Evolutionary conservation across 2,888 invertebrate species (phyloP), one percentile per base, ranked within the genome.

Genomic region (Andrena flavipes): DNA sequence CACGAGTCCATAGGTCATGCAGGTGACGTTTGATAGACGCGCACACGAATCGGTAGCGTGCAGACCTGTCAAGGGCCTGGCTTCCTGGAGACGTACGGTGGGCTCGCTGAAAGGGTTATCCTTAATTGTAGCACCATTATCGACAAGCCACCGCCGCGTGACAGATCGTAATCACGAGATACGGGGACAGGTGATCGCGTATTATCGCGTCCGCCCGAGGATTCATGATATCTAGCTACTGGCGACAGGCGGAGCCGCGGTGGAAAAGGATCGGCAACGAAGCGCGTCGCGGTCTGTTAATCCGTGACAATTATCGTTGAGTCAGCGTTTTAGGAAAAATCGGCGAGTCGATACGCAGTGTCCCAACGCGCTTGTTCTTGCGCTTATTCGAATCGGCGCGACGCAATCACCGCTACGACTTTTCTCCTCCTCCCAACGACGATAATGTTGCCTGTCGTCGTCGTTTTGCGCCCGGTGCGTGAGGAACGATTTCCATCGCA

Each of bases 241-340:
- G 49, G 26, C 23, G 23, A 30, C 2, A 33, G 35, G 16, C 20
- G 48, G 33, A 13, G 1, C 35, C 48, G 13, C 23, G 71, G 42
- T 29, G 65, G 80, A 77, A 80, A 82, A 76, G 77, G 74, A 79
- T 82, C 62, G 70, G 73, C 59, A 72, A 76, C 86, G 72, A 87
- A 78, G 78, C 76, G 78, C 76, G 86, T 87, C 85, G 84, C 88
- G 85, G 83, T 85, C 87, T 85, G 85, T 87, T 88, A 87, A 88
- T 65, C 49, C 83, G 30, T 67, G 74, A 80, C 86, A 86, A 85
- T 88, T 84, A 88, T 83, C 78, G 86, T 70, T 85, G 86, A 88
- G 85, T 86, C 86, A 84, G 62, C 75, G 72, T 63, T 77, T 85
- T 63, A 59, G 78, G 67, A 83, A 86, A 88, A 80, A 82, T 84